A percentile compares a stretch with the other conserved stretches of the same genome.
Evolutionary conservation across 2,797 vertebrate species (phyloP).

Genomic region (Nothura maculosa): DNA sequence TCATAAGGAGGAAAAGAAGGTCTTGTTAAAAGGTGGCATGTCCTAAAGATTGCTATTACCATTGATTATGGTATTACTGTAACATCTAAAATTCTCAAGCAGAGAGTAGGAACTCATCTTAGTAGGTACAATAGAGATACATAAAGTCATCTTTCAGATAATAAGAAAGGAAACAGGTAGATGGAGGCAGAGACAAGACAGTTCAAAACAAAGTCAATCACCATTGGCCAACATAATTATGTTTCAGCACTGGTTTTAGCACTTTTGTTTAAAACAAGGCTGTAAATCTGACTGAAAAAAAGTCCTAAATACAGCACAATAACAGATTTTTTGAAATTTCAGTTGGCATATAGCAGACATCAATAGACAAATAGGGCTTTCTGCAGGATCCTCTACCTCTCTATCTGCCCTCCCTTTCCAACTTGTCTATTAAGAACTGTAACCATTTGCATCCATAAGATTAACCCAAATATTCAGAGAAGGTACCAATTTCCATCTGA

Average conservation of each 20-base stretch:
- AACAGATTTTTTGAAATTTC: not conserved
- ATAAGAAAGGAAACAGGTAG: not conserved
- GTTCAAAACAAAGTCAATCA: not conserved
- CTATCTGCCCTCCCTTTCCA: not conserved
- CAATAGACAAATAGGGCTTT: not conserved
- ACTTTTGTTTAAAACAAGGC: not conserved
- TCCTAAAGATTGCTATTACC: not conserved
- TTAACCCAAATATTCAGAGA: not conserved
- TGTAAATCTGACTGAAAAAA: not conserved
- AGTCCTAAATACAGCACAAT: not conserved
- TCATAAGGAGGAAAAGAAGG: not conserved
- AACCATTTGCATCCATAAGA: not conserved
- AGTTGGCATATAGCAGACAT: not conserved
- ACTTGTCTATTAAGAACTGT: not conserved
- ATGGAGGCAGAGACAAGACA: not conserved
- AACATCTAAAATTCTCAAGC: not conserved
- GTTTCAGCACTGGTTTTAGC: not conserved
- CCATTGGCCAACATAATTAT: not conserved
- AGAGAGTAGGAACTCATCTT: not conserved
- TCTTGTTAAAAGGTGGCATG: not conserved
- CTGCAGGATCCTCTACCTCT: fast-evolving
- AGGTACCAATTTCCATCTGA: not conserved
- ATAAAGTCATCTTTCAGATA: not conserved
- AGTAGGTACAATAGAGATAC: not conserved
- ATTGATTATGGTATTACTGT: not conserved